Base-by-base conservation (phyloP, 2,888 invertebrate species). In the Drosophila multiciliata region DNA sequence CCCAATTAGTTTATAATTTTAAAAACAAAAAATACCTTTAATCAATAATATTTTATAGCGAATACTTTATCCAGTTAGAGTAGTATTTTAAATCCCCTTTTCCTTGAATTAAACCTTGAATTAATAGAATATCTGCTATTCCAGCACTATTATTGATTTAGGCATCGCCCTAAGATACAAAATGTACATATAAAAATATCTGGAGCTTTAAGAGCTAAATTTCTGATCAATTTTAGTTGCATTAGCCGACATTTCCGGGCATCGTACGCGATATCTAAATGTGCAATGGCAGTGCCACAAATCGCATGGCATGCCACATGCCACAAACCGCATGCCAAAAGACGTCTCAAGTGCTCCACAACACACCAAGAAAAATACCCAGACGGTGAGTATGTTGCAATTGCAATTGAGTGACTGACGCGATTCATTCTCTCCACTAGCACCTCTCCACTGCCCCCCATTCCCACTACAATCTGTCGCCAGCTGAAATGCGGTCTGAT, bases 401-500 rank as follows among this genome's bases (percentile, higher is more conserved):
- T 45, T 45, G 83, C 83, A 88, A 83, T 88, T 86, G 87, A 85
- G 72, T 86, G 80, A 82, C 70, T 88, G 83, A 82, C 74, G 71
- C 81, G 72, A 40, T 72, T 33, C 57, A 62, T 67, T 40, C 52
- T 35, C 15, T 36, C 45, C 45, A 45, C 6, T 33, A 6, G 29
- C 32, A 20, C 15, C n/a, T 29, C 33, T 1, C 40, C 53, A 8
- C 20, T 29, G 3, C 32, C 9, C 59, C 5, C 5, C 11, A 17
- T 23, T 32, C 29, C 55, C 38, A 33, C 20, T 61, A 26, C 52
- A 48, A 48, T 20, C 40, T 35, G 74, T 66, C 73, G 54, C 36
- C 54, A 49, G 57, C 45, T 48, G 7, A 49, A 45, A 36, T 45
- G 42, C 38, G 64, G 35, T 49, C 32, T 12, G 3, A 38, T 11